Evolutionary conservation across 2,797 vertebrate genomes (phyloP), one percentile per base, ranked within the genome.

Genomic region (Leuciscus waleckii): DNA sequence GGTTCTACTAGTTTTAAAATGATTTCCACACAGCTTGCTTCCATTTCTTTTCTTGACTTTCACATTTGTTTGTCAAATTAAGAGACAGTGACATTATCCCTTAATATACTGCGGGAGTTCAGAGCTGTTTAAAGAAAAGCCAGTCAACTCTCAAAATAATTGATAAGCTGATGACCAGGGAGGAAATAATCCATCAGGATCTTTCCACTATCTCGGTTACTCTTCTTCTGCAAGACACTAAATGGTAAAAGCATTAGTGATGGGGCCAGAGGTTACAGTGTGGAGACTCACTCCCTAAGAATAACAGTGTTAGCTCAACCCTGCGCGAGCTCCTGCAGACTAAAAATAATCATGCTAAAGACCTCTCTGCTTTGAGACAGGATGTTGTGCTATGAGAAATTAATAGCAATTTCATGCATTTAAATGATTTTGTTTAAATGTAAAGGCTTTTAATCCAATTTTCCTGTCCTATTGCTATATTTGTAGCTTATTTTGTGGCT

Each of bases 261-360:
- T 83, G 10, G 84, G 86, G 82, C 49, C 51, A 51, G 26, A 69
- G 80, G 70, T 90, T 84, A 87, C 79, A 79, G 67, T 61, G 81
- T 85, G 54, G 75, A 90, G 83, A 92, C 88, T 93, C 88, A 91
- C 89, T 88, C 88, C 88, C 92, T 90, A 90, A 92, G 92, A 94
- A 93, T 94, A 94, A 93, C 89, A 89, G 73, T 49, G 87, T 92
- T 92, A 93, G 89, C 92, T 93, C 91, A 92, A 89, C 87, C 82
- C 81, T 41, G 74, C 78, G 6, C 5, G 5, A 35, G 35, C 83
- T 86, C 83, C 39, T 83, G 67, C 51, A 79, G 39, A 69, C 87
- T 87, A 88, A 89, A 90, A 88, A 89, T 89, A 89, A 77, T 85
- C 76, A 86, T 75, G 51, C 39, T 54, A 75, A 87, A 82, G 26